A percentile compares a stretch with the other conserved stretches of the same genome.
These are phyloP conservation scores for Peromyscus nudipes DNA, from an alignment of 2,797 vertebrate genomes.

Conservation along the genomic window DNA sequence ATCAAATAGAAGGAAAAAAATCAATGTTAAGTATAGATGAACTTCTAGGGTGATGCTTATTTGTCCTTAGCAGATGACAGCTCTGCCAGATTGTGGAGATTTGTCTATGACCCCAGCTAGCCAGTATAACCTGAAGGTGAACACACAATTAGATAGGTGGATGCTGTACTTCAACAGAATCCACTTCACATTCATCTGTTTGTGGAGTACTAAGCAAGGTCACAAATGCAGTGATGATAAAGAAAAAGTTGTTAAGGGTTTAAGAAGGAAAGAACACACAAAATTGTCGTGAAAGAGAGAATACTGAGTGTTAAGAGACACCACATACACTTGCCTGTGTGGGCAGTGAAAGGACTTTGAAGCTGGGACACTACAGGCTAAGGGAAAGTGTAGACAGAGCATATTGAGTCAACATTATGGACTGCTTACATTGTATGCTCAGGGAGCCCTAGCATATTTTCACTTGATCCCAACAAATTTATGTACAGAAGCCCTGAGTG, in stretches of 20 bases:
- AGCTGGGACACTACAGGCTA: background rate
- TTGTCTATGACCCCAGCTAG: background rate
- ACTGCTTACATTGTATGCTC: background rate
- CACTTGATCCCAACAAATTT: constrained; percentile 26
- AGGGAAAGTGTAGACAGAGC: constrained; percentile 36
- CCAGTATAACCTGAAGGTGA: background rate
- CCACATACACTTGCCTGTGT: background rate
- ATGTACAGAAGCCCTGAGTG: background rate
- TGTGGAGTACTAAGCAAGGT: background rate
- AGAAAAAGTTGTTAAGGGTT: background rate
- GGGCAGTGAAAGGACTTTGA: background rate
- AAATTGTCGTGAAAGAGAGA: background rate
- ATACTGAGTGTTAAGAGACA: background rate
- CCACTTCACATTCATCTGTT: rapidly evolving
- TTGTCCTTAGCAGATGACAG: background rate
- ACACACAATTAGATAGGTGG: too few relatives aligned
- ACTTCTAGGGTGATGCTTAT: background rate
- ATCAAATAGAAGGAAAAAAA: background rate
- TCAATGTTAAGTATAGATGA: background rate
- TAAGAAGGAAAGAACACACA: background rate
- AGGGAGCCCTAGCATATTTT: constrained; percentile 45
- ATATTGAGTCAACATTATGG: constrained; percentile 11
- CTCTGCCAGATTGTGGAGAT: background rate
- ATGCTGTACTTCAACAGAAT: background rate
- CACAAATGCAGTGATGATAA: background rate